phyloP scores from a whole-genome alignment of 92 coral and sea anemone genomes.

The Bergia puertoricense region DNA sequence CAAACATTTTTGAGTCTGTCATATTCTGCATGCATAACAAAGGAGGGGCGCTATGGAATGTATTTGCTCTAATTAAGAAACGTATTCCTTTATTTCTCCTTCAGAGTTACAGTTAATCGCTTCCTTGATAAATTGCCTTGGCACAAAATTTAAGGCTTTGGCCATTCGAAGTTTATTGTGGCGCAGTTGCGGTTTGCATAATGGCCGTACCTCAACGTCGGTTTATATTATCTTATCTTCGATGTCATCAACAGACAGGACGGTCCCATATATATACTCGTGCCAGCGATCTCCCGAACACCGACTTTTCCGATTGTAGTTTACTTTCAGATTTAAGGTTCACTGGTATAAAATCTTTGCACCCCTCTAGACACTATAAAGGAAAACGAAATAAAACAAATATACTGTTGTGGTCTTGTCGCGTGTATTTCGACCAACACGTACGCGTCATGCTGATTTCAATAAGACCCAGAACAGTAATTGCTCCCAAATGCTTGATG shows the following conservation, averaged over 20 bases:
- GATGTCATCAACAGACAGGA: conserved; percentile 34
- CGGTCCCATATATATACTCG: not conserved
- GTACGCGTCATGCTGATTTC: not conserved
- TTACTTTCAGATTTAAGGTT: not conserved
- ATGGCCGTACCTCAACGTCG: not conserved
- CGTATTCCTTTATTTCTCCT: conserved; percentile 17
- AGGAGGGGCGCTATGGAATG: conserved; percentile 47
- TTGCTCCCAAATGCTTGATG: not conserved
- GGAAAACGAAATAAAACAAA: not conserved
- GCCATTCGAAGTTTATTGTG: not conserved
- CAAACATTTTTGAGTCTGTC: too few relatives aligned
- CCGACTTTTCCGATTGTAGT: conserved; percentile 23
- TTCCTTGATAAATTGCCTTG: conserved; percentile 19
- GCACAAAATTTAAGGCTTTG: not conserved
- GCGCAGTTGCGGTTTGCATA: conserved; percentile 1
- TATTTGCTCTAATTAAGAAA: conserved; percentile 17
- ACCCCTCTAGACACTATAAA: not conserved
- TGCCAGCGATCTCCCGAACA: not conserved
- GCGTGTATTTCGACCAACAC: not conserved
- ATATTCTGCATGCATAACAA: conserved; percentile 16
- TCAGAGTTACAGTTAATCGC: conserved; percentile 4
- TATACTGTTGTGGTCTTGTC: not conserved
- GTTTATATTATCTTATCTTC: not conserved
- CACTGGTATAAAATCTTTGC: not conserved
- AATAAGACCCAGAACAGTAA: too few relatives aligned